phyloP scores from a whole-genome alignment of 2,797 vertebrate species.

The Molossus alvarezi region DNA sequence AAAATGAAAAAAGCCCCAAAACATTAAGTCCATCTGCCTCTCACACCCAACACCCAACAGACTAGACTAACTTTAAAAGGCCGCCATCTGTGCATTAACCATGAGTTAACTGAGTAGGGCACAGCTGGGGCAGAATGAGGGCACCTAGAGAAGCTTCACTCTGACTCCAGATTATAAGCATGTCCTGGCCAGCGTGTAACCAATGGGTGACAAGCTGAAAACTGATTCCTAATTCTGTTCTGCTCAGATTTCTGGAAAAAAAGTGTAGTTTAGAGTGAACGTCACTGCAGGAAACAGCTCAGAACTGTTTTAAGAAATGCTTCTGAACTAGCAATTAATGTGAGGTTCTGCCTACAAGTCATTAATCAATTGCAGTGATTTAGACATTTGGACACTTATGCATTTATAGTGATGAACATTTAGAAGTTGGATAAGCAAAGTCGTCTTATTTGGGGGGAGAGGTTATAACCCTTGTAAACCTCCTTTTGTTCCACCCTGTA shows the following conservation, averaged over 20 bases:
- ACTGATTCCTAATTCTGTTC: background rate
- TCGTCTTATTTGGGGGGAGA: background rate
- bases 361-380: background rate
- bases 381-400: background rate
- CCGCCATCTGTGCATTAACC: background rate
- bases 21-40: background rate
- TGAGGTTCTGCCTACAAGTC: background rate
- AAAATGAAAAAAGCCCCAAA: background rate
- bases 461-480: background rate
- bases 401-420: background rate
- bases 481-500: background rate
- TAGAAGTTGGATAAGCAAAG: background rate
- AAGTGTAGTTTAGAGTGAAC: background rate
- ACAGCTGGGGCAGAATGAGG: background rate
- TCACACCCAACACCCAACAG: background rate
- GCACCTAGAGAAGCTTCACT: background rate
- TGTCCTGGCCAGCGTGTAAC: background rate
- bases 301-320: background rate
- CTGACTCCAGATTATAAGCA: background rate
- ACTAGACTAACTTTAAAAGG: background rate
- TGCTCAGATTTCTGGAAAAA: conserved; percentile 12
- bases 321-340: conserved; percentile 26
- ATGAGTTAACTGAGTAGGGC: background rate
- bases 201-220: background rate
- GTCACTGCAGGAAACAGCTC: background rate